Evolutionary conservation across 1,140 invertebrate species (phyloP), one percentile per base, ranked within the genome.

Genomic region (Macrocentrus cingulum): DNA sequence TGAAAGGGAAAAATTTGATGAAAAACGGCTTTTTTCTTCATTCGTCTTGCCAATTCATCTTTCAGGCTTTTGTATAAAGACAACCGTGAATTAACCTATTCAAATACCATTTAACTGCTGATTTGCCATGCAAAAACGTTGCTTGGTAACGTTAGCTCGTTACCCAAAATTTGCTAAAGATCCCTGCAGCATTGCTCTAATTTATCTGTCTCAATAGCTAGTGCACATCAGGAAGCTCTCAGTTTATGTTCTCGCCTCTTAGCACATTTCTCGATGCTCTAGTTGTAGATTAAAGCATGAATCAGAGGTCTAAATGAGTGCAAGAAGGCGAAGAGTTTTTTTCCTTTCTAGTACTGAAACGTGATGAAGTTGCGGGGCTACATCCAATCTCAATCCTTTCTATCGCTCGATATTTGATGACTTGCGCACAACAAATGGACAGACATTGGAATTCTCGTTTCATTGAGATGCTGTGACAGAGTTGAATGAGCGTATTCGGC

Each of bases 111-210:
- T 65, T 65, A 61, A 66, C 66, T 64, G 61, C 60, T 66, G 64
- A 64, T 67, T 66, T 62, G 56, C 64, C 64, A 66, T 64, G 69
- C 65, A 71, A 69, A 68, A 68, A 64, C 63, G 63, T 52, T 44
- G 13, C 36, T 54, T 56, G 54, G 53, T 60, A 48, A n/a, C n/a
- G 41, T 60, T 50, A 56, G 37, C 60, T 66, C 62, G 64, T 64
- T 65, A 68, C 58, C 60, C 20, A n/a, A 34, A 7, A 8, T 41
- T n/a, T 19, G 20, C 36, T 41, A 4, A 37, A 50, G n/a, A 8
- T 6, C 48, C 29, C 4, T 18, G 1, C n/a, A 29, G 23, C 1
- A 11, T 11, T 16, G 23, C 16, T 50, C 13, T 50, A 50, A 50
- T 25, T 39, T 13, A 11, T 39, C 13, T 29, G 25, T 29, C 25